phyloP scores from a whole-genome alignment of 2,113 vertebrate species.

The Crotalus horridus region DNA sequence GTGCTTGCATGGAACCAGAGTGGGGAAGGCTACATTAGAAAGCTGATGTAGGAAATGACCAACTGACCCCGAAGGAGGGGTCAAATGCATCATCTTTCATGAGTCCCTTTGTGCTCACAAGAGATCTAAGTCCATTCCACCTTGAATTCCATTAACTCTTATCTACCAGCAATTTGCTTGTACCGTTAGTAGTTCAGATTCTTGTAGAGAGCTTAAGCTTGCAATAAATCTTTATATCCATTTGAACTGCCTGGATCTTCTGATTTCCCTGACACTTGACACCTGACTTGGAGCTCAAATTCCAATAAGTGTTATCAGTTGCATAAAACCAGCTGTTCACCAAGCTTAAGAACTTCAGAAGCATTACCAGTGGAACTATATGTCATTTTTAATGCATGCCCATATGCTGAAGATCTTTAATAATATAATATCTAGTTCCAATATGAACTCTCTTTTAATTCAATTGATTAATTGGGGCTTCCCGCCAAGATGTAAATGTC shows the following conservation, averaged over 20 bases:
- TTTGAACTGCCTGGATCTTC: background rate
- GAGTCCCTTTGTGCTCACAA: background rate
- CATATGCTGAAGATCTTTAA: background rate
- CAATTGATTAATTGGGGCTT: background rate
- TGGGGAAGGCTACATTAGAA: background rate
- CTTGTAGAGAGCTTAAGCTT: background rate
- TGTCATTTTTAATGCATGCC: slow-evolving; percentile 21
- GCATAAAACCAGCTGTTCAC: background rate
- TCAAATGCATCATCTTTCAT: background rate
- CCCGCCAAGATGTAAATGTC: slow-evolving; percentile 35
- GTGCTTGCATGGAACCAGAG: background rate
- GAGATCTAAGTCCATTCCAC: background rate
- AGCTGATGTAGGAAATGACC: background rate
- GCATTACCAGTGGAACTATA: background rate
- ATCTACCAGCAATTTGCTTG: background rate
- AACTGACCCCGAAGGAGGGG: background rate
- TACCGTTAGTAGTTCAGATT: background rate
- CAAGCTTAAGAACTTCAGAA: background rate
- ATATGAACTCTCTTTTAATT: slow-evolving; percentile 16
- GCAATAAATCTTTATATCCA: background rate
- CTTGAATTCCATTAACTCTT: background rate
- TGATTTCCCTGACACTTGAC: background rate
- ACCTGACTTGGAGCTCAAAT: background rate
- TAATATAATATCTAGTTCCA: background rate
- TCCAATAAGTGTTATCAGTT: background rate